A percentile compares a stretch with the other conserved stretches of the same genome.
Conservation (phyloP, 2,113 vertebrate species). For the Cinclus mexicanus region DNA sequence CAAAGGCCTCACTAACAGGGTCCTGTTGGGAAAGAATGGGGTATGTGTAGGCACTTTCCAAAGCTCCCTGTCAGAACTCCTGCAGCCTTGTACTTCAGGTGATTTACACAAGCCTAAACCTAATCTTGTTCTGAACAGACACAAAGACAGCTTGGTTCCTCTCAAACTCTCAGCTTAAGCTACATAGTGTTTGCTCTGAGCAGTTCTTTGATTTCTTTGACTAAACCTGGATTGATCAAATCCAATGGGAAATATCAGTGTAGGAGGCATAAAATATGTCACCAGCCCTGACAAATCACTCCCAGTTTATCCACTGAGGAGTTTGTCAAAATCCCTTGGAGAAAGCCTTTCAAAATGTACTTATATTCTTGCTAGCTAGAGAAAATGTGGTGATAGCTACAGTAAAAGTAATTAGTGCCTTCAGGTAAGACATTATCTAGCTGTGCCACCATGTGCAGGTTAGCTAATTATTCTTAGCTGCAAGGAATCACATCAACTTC, state of each 20-base stretch:
- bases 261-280: background rate
- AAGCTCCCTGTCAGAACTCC: background rate
- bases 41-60: accelerated
- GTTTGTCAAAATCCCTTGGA: background rate
- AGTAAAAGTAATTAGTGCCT: background rate
- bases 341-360: background rate
- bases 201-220: background rate
- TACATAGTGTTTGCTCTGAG: background rate
- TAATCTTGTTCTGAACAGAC: background rate
- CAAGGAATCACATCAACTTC: background rate
- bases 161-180: background rate
- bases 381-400: background rate
- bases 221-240: background rate
- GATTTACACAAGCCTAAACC: background rate
- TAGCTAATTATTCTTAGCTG: background rate
- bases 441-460: background rate
- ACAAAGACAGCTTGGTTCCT: background rate
- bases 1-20: background rate
- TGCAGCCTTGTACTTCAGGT: background rate
- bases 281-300: background rate
- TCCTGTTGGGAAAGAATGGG: background rate
- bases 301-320: background rate
- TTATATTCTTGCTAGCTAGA: background rate
- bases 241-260: background rate
- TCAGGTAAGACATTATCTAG: background rate